phyloP scores from a whole-genome alignment of 1,140 invertebrate species.

The Heliconius congener region DNA sequence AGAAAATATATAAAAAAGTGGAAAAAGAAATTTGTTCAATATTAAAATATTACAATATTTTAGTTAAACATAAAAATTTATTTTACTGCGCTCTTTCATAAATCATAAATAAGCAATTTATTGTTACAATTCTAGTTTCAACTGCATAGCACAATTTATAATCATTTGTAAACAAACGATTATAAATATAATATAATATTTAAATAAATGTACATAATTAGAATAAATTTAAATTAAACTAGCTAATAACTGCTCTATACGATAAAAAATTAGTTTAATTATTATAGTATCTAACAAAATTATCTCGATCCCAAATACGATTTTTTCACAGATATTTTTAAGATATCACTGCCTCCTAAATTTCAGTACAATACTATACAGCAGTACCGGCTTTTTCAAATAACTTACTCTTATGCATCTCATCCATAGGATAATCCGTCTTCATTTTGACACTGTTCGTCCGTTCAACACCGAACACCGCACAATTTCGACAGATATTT shows the following conservation, averaged over 20 bases:
- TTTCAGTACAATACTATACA: not conserved
- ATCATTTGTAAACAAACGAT: not conserved
- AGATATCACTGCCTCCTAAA: not conserved
- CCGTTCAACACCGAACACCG: conserved; percentile 46
- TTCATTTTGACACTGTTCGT: conserved; percentile 72
- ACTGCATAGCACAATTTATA: not conserved
- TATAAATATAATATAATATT: not conserved
- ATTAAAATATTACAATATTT: not conserved
- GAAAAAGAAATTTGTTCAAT: not conserved
- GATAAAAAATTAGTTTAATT: not conserved
- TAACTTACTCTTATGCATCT: conserved; percentile 77
- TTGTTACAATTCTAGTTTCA: not conserved
- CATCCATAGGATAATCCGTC: conserved; percentile 79
- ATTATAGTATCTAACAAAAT: not conserved
- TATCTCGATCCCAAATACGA: not conserved
- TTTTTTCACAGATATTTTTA: not conserved
- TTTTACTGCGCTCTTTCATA: not conserved
- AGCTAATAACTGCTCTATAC: not conserved
- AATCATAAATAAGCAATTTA: no score
- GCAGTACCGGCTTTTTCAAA: not conserved
- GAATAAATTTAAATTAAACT: conserved; percentile 24
- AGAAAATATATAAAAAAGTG: not conserved
- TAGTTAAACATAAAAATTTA: not conserved
- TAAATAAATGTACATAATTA: conserved; percentile 25
- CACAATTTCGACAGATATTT: conserved; percentile 54